Conservation (phyloP, 2,888 invertebrate genomes). For the Drosophila neonasuta region DNA sequence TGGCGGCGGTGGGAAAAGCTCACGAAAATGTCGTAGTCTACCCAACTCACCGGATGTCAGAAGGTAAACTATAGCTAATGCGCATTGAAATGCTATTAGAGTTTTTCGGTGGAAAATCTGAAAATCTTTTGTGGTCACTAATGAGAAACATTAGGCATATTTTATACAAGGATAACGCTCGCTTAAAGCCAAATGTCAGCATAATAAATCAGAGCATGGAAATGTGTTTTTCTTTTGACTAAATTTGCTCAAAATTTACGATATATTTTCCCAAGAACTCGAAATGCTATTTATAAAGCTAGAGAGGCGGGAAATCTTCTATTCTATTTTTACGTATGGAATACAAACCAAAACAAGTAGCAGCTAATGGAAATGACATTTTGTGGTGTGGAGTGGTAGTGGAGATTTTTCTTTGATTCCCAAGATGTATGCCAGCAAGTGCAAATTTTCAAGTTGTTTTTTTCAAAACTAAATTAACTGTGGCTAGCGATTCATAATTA, state of each 20-base stretch:
- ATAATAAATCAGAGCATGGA: constrained; percentile 63
- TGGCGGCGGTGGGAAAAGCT: constrained; percentile 70
- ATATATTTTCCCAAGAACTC: constrained; percentile 56
- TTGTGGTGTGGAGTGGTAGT: constrained; percentile 45
- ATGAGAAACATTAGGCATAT: constrained; percentile 63
- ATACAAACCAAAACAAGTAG: constrained; percentile 47
- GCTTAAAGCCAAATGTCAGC: constrained; percentile 65
- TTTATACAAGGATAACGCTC: constrained; percentile 41
- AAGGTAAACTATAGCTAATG: constrained; percentile 84
- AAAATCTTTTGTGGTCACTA: constrained; percentile 51
- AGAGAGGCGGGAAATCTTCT: background rate
- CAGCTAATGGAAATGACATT: constrained; percentile 74
- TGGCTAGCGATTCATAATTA: constrained; percentile 69
- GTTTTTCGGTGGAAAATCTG: constrained; percentile 44
- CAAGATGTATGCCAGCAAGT: constrained; percentile 48
- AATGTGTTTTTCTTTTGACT: constrained; percentile 26
- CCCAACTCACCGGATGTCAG: constrained; percentile 90
- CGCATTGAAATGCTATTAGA: constrained; percentile 25
- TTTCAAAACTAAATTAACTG: constrained; percentile 41
- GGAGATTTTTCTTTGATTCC: constrained; percentile 5
- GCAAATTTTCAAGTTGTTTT: constrained; percentile 47
- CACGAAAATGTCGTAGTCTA: constrained; percentile 85
- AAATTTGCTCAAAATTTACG: constrained; percentile 61
- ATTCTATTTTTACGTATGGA: constrained; percentile 35
- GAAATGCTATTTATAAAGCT: constrained; percentile 47